These are phyloP conservation scores for Coryphaenoides rupestris DNA, from an alignment of 2,113 vertebrate genomes.

Conservation along the genomic window DNA sequence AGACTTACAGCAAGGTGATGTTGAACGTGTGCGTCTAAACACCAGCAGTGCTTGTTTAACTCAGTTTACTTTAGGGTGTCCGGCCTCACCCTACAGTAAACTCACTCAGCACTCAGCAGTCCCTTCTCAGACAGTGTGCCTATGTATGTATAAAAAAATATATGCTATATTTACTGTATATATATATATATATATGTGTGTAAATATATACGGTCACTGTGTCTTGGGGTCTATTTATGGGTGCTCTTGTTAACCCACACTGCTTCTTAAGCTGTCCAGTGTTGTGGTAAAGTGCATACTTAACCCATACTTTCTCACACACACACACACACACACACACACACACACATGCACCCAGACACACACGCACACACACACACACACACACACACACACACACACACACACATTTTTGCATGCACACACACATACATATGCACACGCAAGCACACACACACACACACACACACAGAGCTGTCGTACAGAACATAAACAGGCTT, in stretches of 20 bases:
- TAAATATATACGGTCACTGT: neutral
- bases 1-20: slow-evolving; percentile 48
- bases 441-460: no score
- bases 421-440: no score
- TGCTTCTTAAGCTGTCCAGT: no score
- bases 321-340: neutral
- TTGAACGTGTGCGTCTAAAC: slow-evolving; percentile 48
- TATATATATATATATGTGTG: slow-evolving; percentile 11
- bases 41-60: slow-evolving; percentile 1
- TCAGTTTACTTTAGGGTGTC: no score
- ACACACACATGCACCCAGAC: no score
- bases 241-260: slow-evolving; percentile 2
- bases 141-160: neutral
- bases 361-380: neutral
- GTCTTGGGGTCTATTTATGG: slow-evolving; percentile 5
- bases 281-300: neutral
- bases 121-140: neutral
- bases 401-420: no score
- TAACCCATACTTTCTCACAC: neutral
- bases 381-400: no score
- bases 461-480: slow-evolving; percentile 16
- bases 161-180: slow-evolving; percentile 18
- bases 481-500: slow-evolving; percentile 58
- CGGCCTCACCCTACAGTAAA: no score
- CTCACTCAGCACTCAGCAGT: neutral